Base-by-base conservation (phyloP, 1,140 invertebrate species). In the Telenomus remus region DNA sequence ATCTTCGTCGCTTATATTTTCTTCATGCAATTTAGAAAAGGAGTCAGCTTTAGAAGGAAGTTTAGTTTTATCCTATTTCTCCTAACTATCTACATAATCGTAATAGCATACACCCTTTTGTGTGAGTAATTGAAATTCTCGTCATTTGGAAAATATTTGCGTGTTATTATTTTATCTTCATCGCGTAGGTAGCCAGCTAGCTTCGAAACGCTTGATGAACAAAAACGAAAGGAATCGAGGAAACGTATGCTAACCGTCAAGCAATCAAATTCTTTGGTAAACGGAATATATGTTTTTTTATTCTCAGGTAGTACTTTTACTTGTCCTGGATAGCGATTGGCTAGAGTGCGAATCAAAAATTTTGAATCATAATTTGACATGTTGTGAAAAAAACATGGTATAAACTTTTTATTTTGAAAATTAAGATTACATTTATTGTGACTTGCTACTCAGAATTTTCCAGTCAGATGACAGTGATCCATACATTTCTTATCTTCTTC, bases 401-500 rank as follows among this genome's bases (percentile, higher is more conserved):
- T 78, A 19, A 48, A 53, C 64, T 56, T 69, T 12, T 4, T 46
- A 48, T 79, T 44, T 75, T 80, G 51, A 79, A 72, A 85, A 60
- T 85, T 75, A 13, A 87, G 15, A 70, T 88, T 88, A 71, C 84
- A 86, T 10, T 27, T 27, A 9, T 66, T 55, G 74, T 87, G 84
- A 0, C 81, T 81, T 7, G 73, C 35, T 8, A 83, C 82, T 61
- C 84, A 33, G 77, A 79, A 81, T 59, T 71, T 48, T 7, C 81
- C 82, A 27, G 81, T 86, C 0, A 86, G 66, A 76, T 86, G 82
- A 75, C 64, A 72, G 78, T 87, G 84, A 60, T 88, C 84, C 3
- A 11, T 4, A 19, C 27, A 8, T 51, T 35, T 53, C 11, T 69
- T 9, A 35, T 14, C 49, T 60, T 46, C 55, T 15, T 9, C 60